phyloP scores from a whole-genome alignment of 30 jellyfish, hydroid and myxozoan species.

The Rhopilema esculentum region DNA sequence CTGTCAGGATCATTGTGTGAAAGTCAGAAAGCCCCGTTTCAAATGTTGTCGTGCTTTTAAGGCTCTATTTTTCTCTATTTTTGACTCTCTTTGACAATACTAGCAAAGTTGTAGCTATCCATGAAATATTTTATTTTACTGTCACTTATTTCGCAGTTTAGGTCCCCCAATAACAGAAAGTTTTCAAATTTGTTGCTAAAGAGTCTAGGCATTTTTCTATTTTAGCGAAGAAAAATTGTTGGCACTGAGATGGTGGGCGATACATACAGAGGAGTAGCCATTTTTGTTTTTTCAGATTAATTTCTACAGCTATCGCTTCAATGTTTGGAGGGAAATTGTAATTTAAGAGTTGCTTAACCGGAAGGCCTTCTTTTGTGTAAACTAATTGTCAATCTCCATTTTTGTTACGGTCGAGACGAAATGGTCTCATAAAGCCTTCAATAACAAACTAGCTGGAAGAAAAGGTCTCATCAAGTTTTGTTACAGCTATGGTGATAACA shows the following conservation, averaged over 20 bases:
- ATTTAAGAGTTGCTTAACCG: background rate
- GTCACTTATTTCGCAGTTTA: no score
- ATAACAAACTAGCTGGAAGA: conserved; percentile 2
- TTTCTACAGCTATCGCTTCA: background rate
- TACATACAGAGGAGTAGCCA: background rate
- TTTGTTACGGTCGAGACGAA: background rate
- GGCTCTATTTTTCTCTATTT: no score
- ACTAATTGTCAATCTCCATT: background rate
- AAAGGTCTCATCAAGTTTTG: background rate
- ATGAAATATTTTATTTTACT: no score
- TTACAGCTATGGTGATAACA: background rate
- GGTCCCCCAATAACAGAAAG: no score
- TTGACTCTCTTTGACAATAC: no score
- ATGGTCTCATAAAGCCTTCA: no score
- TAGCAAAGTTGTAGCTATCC: no score
- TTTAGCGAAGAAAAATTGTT: background rate
- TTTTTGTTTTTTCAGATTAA: background rate
- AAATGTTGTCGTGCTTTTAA: no score
- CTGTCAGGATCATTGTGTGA: no score
- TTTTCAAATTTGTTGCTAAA: no score
- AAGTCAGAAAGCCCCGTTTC: no score
- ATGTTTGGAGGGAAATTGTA: conserved; percentile 1
- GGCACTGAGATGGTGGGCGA: conserved; percentile 12
- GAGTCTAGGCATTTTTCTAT: no score
- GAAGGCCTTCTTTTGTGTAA: background rate